Percentiles rank a stretch among this genome's conserved stretches.
phyloP scores from a whole-genome alignment of 2,888 invertebrate species.

The Yponomeuta malinellus region DNA sequence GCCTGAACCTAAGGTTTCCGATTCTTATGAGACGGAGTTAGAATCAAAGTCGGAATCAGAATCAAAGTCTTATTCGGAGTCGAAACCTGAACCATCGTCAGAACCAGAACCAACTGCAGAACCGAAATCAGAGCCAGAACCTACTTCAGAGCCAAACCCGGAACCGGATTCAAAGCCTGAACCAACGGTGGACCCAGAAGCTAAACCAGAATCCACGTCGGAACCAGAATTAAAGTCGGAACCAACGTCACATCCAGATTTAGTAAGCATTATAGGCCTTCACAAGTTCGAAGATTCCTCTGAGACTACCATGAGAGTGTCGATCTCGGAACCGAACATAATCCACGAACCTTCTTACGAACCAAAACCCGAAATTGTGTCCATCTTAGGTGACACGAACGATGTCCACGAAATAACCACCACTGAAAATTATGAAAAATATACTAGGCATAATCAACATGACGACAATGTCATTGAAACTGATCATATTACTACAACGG shows the following conservation, averaged over 20 bases:
- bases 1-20: conserved; percentile 28
- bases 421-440: not conserved
- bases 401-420: not conserved
- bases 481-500: not conserved
- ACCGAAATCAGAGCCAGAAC: conserved; percentile 23
- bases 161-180: conserved; percentile 23
- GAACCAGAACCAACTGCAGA: conserved; percentile 29
- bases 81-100: conserved; percentile 25
- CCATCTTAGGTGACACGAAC: not conserved
- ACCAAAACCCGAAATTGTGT: conserved; percentile 12
- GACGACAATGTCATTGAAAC: not conserved
- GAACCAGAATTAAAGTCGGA: conserved; percentile 26
- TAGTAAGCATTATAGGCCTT: not conserved
- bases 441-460: not conserved
- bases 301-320: not conserved
- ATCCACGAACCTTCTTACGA: not conserved
- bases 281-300: not conserved
- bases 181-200: conserved; percentile 27
- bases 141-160: conserved; percentile 22
- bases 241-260: not conserved
- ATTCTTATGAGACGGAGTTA: conserved; percentile 21
- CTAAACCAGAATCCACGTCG: conserved; percentile 29
- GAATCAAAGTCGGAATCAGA: conserved; percentile 29
- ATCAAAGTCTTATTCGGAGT: conserved; percentile 17
- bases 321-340: not conserved